A percentile compares a stretch with the other conserved stretches of the same genome.
phyloP scores from a whole-genome alignment of 2,113 vertebrate species.

The Stictonetta naevosa region DNA sequence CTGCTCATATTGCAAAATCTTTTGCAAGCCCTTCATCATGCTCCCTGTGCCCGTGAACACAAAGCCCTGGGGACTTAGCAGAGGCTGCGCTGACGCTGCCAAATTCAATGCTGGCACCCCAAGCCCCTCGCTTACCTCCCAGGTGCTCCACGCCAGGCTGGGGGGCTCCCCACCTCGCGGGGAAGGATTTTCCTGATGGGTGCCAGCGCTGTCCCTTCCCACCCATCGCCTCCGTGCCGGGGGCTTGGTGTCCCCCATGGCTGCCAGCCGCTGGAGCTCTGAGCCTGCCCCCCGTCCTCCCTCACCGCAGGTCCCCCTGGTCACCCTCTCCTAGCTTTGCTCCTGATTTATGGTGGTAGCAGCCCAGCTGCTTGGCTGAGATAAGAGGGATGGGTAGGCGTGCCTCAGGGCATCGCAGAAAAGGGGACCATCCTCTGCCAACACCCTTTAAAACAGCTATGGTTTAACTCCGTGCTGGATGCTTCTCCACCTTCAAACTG shows the following conservation, averaged over 20 bases:
- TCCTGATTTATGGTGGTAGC: slow-evolving; percentile 55
- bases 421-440: not conserved
- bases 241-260: not conserved
- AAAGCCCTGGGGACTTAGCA: not conserved
- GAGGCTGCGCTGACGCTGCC: not conserved
- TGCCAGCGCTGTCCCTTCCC: not conserved
- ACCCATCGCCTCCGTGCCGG: accelerated
- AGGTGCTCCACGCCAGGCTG: not conserved
- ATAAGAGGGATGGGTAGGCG: slow-evolving; percentile 36
- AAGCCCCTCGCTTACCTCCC: slow-evolving; percentile 54
- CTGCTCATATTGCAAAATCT: not conserved
- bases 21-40: accelerated
- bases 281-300: not conserved
- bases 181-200: not conserved
- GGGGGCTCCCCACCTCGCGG: not conserved
- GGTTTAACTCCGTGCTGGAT: not conserved
- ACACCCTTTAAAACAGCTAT: not conserved
- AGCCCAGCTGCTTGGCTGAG: slow-evolving; percentile 55
- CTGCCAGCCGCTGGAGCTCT: not conserved
- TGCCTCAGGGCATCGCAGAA: not conserved
- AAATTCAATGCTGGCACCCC: not conserved
- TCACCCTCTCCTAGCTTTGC: not conserved
- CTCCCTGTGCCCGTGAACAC: not conserved
- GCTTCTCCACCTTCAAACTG: not conserved
- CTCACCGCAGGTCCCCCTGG: not conserved